Percentiles rank a stretch among this genome's conserved stretches.
phyloP scores from a whole-genome alignment of 2,888 invertebrate species.

The Calameuta filiformis region DNA sequence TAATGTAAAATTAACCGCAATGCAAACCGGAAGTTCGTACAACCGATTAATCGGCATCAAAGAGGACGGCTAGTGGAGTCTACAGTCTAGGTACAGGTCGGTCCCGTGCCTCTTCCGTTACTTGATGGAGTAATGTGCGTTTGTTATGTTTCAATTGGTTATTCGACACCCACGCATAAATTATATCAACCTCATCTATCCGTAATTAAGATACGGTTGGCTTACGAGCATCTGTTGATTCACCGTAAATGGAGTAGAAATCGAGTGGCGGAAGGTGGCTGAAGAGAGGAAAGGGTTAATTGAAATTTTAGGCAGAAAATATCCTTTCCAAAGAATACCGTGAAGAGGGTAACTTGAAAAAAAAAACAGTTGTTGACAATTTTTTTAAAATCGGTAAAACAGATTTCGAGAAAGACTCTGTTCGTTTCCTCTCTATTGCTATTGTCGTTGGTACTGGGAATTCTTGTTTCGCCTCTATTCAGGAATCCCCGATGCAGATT shows the following conservation, averaged over 20 bases:
- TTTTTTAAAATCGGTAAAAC: too few species aligned
- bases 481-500: too few species aligned
- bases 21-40: too few species aligned
- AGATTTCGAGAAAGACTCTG: too few species aligned
- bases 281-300: neutral
- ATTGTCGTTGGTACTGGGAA: too few species aligned
- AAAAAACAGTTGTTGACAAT: too few species aligned
- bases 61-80: constrained; percentile 41
- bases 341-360: too few species aligned
- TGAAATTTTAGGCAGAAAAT: neutral
- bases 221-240: neutral
- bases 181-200: constrained; percentile 36
- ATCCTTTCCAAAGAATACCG: too few species aligned
- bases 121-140: constrained; percentile 63
- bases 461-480: too few species aligned
- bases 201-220: constrained; percentile 17
- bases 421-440: too few species aligned
- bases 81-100: constrained; percentile 14
- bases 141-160: constrained; percentile 61
- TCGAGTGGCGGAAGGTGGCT: too few species aligned
- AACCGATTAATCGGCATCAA: constrained; percentile 40
- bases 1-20: too few species aligned
- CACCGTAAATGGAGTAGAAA: neutral
- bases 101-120: constrained; percentile 54
- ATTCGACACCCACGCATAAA: constrained; percentile 52